Evolutionary conservation across 2,797 vertebrate species (phyloP).

Genomic region (Lophura swinhoii): DNA sequence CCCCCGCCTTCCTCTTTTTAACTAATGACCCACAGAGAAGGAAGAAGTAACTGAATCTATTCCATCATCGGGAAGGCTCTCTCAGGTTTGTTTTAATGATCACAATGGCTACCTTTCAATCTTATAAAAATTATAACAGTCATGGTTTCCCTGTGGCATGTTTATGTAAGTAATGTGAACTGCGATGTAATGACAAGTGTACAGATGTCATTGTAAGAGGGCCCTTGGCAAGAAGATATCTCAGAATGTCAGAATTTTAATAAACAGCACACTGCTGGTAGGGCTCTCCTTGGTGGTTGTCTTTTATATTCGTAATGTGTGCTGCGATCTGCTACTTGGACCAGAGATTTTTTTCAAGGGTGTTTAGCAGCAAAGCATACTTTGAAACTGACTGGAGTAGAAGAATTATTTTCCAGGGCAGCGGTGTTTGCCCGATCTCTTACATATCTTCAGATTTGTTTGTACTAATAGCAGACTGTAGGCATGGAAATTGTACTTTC

Average conservation of each 20-base stretch:
- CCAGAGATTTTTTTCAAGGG: constrained; percentile 23
- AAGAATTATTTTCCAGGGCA: neutral
- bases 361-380: constrained; percentile 34
- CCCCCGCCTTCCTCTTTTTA: constrained; percentile 84
- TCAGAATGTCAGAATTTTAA: constrained; percentile 75
- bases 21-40: constrained; percentile 94
- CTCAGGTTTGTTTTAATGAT: constrained; percentile 82
- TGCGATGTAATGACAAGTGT: constrained; percentile 83
- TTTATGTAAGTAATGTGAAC: constrained; percentile 79
- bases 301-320: constrained; percentile 42
- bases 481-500: neutral
- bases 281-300: constrained; percentile 56
- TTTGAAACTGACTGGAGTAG: neutral
- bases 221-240: constrained; percentile 83
- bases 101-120: constrained; percentile 79
- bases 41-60: constrained; percentile 88
- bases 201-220: constrained; percentile 86
- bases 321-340: constrained; percentile 24
- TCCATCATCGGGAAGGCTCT: constrained; percentile 86
- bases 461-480: neutral
- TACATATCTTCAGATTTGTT: neutral
- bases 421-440: neutral
- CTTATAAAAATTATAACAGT: constrained; percentile 79
- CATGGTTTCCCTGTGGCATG: constrained; percentile 81
- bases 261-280: constrained; percentile 65